Base-by-base conservation (phyloP, 2,797 vertebrate genomes). In the Chelmon rostratus region DNA sequence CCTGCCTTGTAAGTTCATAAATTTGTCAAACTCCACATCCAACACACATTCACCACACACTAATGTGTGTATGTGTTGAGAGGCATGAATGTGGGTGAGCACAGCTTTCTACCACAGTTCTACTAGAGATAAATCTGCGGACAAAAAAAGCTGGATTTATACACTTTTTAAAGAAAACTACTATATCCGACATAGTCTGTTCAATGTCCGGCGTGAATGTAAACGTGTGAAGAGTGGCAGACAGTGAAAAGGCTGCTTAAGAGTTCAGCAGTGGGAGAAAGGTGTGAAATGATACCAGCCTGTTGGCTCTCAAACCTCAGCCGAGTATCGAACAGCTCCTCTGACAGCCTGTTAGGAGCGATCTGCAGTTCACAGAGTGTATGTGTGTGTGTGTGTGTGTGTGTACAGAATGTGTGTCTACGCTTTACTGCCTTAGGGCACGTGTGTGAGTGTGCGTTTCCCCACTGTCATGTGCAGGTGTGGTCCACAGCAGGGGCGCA, bases 251-350 rank as follows among this genome's bases (percentile, higher is more conserved):
- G 59, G 40, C 68, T 8, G 59, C 8, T 35, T 23, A 61, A 68
- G 13, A 65, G 42, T 33, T 25, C 28, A 67, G 73, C 18, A 49
- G 42, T 15, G 16, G 6, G 16, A 64, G 40, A 7, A 13, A 10
- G 67, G 74, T 77, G 81, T 73, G 77, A 82, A 65, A 76, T n/a
- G 49, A 62, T 35, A 59, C 12, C 5, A 19, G 23, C 33, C 64
- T 0, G 18, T 21, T 56, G 64, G 11, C 66, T 68, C 63, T 83
- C 42, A 73, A 40, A 76, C 21, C 38, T 72, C 73, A 67, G 59
- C 47, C 5, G 9, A 25, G 16, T 57, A 58, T 62, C 5, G 66
- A 81, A 69, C 68, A 35, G 33, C 54, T 83, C 25, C 12, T 56
- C 57, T 65, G 68, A 71, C 77, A 79, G 52, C 21, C 53, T 40